A percentile compares a stretch with the other conserved stretches of the same genome.
Evolutionary conservation across 2,113 vertebrate species (phyloP).

Genomic region (Phrynosoma platyrhinos): DNA sequence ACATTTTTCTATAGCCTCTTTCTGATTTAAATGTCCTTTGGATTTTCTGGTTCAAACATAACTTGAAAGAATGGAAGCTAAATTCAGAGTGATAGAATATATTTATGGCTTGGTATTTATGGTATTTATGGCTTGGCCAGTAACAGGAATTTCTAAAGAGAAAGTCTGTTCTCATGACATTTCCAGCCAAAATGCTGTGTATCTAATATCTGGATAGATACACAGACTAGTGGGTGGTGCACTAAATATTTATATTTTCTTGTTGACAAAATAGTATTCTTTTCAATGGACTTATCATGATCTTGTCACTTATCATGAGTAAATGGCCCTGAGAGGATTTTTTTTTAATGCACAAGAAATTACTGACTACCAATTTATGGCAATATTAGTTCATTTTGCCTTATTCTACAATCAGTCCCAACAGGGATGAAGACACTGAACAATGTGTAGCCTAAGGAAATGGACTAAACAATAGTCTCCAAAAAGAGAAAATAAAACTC

Average conservation of each 20-base stretch:
- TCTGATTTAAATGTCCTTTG: conserved; percentile 15
- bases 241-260: conserved; percentile 28
- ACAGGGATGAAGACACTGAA: background rate
- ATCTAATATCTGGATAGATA: background rate
- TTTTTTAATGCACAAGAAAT: background rate
- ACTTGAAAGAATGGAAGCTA: conserved; percentile 41
- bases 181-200: conserved; percentile 25
- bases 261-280: background rate
- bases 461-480: background rate
- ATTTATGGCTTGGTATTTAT: conserved; percentile 16
- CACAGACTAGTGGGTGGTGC: background rate
- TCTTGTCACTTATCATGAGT: background rate
- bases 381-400: background rate
- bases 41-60: conserved; percentile 21
- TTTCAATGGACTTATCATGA: background rate
- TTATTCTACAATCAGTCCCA: background rate
- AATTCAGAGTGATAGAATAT: conserved; percentile 45
- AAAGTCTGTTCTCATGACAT: background rate
- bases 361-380: background rate
- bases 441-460: background rate
- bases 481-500: background rate
- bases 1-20: background rate
- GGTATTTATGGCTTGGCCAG: background rate
- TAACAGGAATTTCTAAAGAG: background rate
- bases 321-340: background rate